Percentiles rank a stretch among this genome's conserved stretches.
Conservation (phyloP, 23 tunicate genomes). For the Corella eumyota region DNA sequence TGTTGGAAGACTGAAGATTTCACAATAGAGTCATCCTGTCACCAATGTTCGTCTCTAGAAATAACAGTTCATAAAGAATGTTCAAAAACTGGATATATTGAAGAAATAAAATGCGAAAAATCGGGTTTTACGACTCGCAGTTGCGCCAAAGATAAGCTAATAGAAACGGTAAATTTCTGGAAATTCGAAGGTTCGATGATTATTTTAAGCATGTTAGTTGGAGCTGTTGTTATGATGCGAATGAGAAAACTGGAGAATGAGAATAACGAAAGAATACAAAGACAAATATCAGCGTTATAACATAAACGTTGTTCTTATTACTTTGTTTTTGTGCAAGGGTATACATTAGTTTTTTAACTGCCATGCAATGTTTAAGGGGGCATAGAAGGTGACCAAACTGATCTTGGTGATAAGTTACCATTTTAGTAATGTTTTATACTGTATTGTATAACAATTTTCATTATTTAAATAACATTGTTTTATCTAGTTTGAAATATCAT, state of each 20-base stretch:
- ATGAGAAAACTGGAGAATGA: slow-evolving; percentile 13
- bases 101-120: slow-evolving; percentile 7
- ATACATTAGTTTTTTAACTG: too few relatives aligned
- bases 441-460: too few relatives aligned
- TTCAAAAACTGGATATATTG: slow-evolving; percentile 14
- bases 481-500: too few relatives aligned
- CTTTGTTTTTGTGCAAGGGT: too few relatives aligned
- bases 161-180: slow-evolving; percentile 9
- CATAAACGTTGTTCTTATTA: too few relatives aligned
- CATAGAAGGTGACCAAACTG: too few relatives aligned
- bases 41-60: slow-evolving; percentile 11
- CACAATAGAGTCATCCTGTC: slow-evolving; percentile 1
- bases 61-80: not conserved
- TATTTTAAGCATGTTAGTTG: not conserved
- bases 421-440: too few relatives aligned
- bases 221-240: slow-evolving; percentile 9
- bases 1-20: slow-evolving; percentile 19
- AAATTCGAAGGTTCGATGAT: slow-evolving; percentile 10
- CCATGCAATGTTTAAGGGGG: too few relatives aligned
- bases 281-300: slow-evolving; percentile 10
- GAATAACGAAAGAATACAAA: slow-evolving; percentile 12
- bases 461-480: too few relatives aligned
- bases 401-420: too few relatives aligned
- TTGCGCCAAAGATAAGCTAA: slow-evolving; percentile 5
- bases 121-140: slow-evolving; percentile 7